Evolutionary conservation across 2,797 vertebrate species (phyloP), one percentile per base, ranked within the genome.

Genomic region (Okamejei kenojei): DNA sequence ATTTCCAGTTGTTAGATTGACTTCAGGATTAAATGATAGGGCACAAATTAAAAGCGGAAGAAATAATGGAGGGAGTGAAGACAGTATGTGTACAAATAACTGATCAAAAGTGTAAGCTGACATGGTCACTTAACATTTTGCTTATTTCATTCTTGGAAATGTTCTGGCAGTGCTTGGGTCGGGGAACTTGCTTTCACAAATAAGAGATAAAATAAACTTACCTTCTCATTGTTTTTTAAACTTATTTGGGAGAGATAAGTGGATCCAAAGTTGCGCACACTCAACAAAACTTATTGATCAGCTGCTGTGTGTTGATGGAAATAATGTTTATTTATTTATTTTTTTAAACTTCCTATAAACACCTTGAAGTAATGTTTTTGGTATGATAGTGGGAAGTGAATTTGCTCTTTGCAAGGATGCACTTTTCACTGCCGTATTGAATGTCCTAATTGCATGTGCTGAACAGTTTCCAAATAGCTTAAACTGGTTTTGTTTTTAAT

Each of bases 401-500:
- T 88, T 88, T 68, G 61, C 1, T 88, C 7, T 88, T 88, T 61
- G 61, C 84, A 65, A 63, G 81, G 61, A 65, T 61, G 29, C n/a
- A 21, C 7, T n/a, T 88, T 35, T 88, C 68, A 68, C 15, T 32
- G n/a, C 9, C 63, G 15, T 63, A 32, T 88, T 88, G 17, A 7
- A 21, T 35, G 9, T 86, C 61, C 26, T 4, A 84, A 82, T 26
- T 6, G n/a, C 45, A 19, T 58, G 19, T 5, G 19, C 29, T 63
- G 58, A 86, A 86, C 13, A 63, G 63, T 86, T 88, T 88, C 65
- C 84, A 61, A 88, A 21, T 35, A 7, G 32, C n/a, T 88, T 88
- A 8, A 32, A 19, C 11, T 29, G 71, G 23, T 5, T n/a, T n/a
- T 61, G 26, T 61, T 61, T 32, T 88, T 65, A 63, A 17, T 29